Evolutionary conservation across 2,888 invertebrate genomes (phyloP).

Genomic region (Syrphus vitripennis): DNA sequence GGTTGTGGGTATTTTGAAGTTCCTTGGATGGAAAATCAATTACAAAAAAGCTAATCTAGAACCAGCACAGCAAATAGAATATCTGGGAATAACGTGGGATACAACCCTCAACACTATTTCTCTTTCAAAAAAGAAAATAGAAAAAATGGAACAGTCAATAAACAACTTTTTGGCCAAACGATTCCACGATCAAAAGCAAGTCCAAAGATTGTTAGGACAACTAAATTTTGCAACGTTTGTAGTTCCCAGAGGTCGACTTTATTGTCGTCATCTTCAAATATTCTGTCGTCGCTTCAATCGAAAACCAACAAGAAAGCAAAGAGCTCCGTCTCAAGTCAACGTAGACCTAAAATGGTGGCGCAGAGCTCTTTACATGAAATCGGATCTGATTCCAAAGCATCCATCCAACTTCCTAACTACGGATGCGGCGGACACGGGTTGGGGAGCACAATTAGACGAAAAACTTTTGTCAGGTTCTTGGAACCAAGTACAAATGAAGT

Average conservation of each 20-base stretch:
- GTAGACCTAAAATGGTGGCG: slow-evolving; percentile 4
- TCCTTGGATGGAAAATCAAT: slow-evolving; percentile 7
- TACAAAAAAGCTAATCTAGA: slow-evolving; percentile 15
- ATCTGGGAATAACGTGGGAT: slow-evolving; percentile 20
- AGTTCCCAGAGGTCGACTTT: background rate
- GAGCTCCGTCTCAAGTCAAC: background rate
- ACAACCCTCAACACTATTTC: background rate
- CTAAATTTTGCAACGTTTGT: no score
- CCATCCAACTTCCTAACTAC: slow-evolving; percentile 24
- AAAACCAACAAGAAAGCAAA: background rate
- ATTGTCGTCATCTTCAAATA: background rate
- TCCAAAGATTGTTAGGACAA: background rate
- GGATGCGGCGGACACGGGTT: slow-evolving; percentile 26
- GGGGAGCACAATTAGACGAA: slow-evolving; percentile 19
- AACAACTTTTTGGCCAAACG: background rate
- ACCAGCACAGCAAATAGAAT: slow-evolving; percentile 3
- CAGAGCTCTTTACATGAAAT: slow-evolving; percentile 12
- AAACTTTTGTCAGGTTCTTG: background rate
- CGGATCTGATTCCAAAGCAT: slow-evolving; percentile 9
- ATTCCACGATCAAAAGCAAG: background rate
- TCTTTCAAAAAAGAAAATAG: no score
- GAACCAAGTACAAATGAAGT: background rate
- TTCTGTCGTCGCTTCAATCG: slow-evolving; percentile 2
- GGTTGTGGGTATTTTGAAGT: no score
- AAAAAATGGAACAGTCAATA: background rate